Evolutionary conservation across 2,888 invertebrate species (phyloP).

Genomic region (Prionchulus punctatus): DNA sequence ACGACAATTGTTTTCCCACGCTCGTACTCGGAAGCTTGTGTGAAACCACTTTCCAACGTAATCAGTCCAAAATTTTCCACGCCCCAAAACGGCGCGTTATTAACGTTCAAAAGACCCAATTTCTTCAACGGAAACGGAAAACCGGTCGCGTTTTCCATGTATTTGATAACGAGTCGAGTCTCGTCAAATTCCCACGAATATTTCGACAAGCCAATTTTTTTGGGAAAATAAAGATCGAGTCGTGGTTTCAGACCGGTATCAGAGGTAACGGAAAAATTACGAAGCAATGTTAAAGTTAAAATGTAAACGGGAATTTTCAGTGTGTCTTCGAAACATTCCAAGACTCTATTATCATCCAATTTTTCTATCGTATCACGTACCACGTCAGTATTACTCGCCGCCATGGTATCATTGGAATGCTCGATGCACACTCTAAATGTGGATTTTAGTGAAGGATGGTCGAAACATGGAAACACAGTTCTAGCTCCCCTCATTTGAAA

Average conservation of each 20-base stretch:
- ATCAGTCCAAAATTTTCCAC: constrained; percentile 6
- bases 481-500: constrained; percentile 1
- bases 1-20: too few relatives aligned
- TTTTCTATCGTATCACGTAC: neutral
- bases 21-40: too few relatives aligned
- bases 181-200: neutral
- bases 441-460: constrained; percentile 1
- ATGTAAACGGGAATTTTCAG: neutral
- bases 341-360: neutral
- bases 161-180: neutral
- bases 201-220: neutral
- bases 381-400: neutral
- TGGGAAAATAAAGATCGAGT: neutral
- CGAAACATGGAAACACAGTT: constrained; percentile 2
- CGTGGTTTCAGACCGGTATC: neutral
- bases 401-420: neutral
- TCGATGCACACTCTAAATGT: neutral
- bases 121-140: neutral
- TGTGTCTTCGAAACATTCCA: neutral
- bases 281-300: neutral
- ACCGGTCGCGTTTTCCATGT: neutral
- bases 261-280: neutral
- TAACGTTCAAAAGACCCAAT: neutral
- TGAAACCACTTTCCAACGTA: neutral
- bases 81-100: neutral